These are phyloP conservation scores for Sycon ciliatum DNA, from an alignment of 37 sponge, comb jelly and placozoan genomes.

Conservation along the genomic window DNA sequence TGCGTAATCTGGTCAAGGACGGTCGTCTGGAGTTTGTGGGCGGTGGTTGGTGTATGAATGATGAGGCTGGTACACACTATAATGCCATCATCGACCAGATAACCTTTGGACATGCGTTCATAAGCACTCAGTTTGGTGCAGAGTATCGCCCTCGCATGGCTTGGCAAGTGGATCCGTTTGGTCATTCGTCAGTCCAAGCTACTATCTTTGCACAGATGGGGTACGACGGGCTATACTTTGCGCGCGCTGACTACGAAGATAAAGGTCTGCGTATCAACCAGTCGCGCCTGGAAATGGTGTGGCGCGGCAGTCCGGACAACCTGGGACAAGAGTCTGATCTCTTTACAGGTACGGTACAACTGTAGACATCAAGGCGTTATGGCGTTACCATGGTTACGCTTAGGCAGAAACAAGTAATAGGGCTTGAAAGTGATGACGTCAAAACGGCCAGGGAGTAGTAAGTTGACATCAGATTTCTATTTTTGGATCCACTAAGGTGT, in stretches of 20 bases:
- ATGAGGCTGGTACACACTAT: conserved; percentile 83
- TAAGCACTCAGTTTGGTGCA: conserved; percentile 42
- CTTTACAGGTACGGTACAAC: conserved; percentile 93
- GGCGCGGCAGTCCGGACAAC: conserved; percentile 56
- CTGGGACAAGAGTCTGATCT: conserved; percentile 49
- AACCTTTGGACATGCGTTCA: conserved; percentile 37
- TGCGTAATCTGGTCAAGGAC: conserved; percentile 48
- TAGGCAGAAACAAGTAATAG: no score
- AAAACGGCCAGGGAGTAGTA: no score
- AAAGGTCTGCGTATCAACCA: conserved; percentile 28
- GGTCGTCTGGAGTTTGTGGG: conserved; percentile 87
- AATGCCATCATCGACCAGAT: conserved; percentile 92
- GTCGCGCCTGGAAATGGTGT: conserved; percentile 62
- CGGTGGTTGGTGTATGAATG: conserved; percentile 95
- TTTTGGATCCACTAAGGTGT: no score
- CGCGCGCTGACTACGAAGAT: conserved; percentile 81
- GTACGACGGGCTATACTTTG: conserved; percentile 81
- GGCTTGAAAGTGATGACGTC: no score
- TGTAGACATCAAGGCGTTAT: no score
- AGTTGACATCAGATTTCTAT: no score
- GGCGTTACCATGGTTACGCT: no score
- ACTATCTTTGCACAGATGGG: conserved; percentile 70
- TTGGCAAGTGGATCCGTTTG: conserved; percentile 80
- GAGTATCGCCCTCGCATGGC: conserved; percentile 42
- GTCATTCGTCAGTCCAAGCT: conserved; percentile 65